Conservation (phyloP, 1,140 invertebrate genomes). For the Calosoma granatense region DNA sequence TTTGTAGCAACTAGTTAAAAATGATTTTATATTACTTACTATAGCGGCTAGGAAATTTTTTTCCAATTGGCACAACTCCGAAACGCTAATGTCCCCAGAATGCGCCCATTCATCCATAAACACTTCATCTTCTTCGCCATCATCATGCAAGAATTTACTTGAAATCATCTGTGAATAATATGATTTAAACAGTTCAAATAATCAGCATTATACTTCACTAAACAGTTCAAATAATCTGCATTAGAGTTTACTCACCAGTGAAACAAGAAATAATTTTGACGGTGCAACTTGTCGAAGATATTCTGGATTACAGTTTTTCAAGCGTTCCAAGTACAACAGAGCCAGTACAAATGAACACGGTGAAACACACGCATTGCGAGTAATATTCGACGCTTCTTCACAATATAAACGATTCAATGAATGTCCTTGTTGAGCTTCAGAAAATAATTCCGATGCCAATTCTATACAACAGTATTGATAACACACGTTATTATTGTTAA, state of each 20-base stretch:
- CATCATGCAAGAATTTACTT: conserved; percentile 88
- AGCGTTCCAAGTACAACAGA: conserved; percentile 76
- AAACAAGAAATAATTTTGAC: conserved; percentile 84
- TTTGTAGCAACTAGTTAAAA: conserved; percentile 12
- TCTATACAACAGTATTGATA: conserved; percentile 43
- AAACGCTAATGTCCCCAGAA: conserved; percentile 60
- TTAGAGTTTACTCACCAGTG: conserved; percentile 57
- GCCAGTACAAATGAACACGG: conserved; percentile 75
- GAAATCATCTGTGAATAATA: conserved; percentile 75
- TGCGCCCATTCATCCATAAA: conserved; percentile 82
- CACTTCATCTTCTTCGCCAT: conserved; percentile 82
- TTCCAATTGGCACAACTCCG: conserved; percentile 75
- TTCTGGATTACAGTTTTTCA: conserved; percentile 68
- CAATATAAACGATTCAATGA: conserved; percentile 70
- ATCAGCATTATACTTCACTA: not conserved
- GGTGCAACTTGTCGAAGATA: conserved; percentile 73
- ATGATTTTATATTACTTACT: no score
- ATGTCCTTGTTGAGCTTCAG: conserved; percentile 52
- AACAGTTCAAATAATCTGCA: not conserved
- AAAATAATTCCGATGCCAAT: conserved; percentile 72
- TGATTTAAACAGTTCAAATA: not conserved
- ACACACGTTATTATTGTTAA: conserved; percentile 15
- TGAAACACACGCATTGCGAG: conserved; percentile 71
- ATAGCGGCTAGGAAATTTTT: conserved; percentile 81
- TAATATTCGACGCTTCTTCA: conserved; percentile 66